Evolutionary conservation across 2,888 invertebrate species (phyloP), one percentile per base, ranked within the genome.

Genomic region (Trichopria drosophilae): DNA sequence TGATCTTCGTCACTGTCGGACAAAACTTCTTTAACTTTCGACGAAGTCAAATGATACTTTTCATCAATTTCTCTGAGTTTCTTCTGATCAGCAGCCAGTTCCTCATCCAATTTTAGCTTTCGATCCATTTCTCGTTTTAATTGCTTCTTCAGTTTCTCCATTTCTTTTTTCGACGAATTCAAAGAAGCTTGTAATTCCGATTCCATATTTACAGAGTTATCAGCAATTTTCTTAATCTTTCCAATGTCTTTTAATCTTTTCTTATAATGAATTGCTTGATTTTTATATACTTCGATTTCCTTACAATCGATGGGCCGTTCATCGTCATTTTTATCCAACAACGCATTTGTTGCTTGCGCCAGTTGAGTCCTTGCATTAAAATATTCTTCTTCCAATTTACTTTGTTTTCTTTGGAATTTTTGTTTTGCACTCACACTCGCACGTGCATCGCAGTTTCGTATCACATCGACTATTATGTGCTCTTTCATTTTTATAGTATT

Each of bases 61-160:
- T 70, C 81, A 77, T 83, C 66, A 70, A 70, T 58, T 55, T 72
- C 73, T 13, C 70, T 69, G 40, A 69, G 78, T 70, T 72, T 81
- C 64, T 66, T 77, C 47, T 79, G 78, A 57, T 82, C 77, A 13
- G 73, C 73, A 36, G 78, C 80, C 31, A 88, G 71, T 71, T 88
- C 86, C 49, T 79, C 76, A 68, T 89, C 87, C 60, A 88, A 78
- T 32, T 83, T 83, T 54, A 82, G 82, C 64, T 84, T 86, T 6
- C 84, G 77, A 66, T 88, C 87, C 60, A 87, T 86, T 61, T 90
- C 88, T 64, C 86, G 85, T 59, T 84, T 84, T 15, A 88, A 80
- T 64, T 86, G 84, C 65, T 85, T 84, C 67, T 85, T 85, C 37
- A 89, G 76, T 66, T 86, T 86, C 41, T 88, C 88, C 67, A 89